Evolutionary conservation across 2,797 vertebrate genomes (phyloP).

Genomic region (Hydrophis major): DNA sequence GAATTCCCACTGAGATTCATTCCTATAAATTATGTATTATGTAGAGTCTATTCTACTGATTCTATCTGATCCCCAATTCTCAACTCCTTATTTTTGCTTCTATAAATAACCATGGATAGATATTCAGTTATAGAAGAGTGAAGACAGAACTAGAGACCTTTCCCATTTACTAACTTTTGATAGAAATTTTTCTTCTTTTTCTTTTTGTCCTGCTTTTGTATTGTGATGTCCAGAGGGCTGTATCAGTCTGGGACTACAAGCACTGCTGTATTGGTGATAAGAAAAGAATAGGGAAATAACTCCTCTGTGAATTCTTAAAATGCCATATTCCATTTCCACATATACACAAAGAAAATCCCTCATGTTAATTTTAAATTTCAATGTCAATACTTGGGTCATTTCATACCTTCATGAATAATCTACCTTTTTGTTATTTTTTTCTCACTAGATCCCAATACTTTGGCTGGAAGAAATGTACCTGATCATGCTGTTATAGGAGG

Average conservation of each 20-base stretch:
- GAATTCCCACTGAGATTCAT: conserved; percentile 59
- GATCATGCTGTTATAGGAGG: conserved; percentile 97
- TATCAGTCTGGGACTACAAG: conserved; percentile 51
- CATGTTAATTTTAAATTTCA: not conserved
- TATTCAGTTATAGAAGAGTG: conserved; percentile 55
- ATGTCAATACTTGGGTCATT: conserved; percentile 25
- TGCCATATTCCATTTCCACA: conserved; percentile 29
- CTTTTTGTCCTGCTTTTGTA: conserved; percentile 25
- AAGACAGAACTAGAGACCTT: conserved; percentile 50
- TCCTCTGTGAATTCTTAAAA: conserved; percentile 46
- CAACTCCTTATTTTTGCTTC: conserved; percentile 65
- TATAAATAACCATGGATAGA: conserved; percentile 64
- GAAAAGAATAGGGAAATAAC: conserved; percentile 43
- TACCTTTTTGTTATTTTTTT: conserved; percentile 42
- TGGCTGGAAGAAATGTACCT: conserved; percentile 85
- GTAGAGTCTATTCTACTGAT: conserved; percentile 62
- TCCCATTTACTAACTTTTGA: conserved; percentile 54
- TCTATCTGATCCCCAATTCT: conserved; percentile 61
- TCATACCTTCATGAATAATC: conserved; percentile 23
- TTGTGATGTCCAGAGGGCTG: conserved; percentile 52
- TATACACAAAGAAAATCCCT: not conserved
- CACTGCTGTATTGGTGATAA: conserved; percentile 54
- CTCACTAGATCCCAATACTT: conserved; percentile 88
- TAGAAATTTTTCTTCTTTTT: conserved; percentile 32
- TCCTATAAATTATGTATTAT: conserved; percentile 71